Percentiles rank a stretch among this genome's conserved stretches.
phyloP scores from a whole-genome alignment of 2,113 vertebrate species.

The Manacus vitellinus region DNA sequence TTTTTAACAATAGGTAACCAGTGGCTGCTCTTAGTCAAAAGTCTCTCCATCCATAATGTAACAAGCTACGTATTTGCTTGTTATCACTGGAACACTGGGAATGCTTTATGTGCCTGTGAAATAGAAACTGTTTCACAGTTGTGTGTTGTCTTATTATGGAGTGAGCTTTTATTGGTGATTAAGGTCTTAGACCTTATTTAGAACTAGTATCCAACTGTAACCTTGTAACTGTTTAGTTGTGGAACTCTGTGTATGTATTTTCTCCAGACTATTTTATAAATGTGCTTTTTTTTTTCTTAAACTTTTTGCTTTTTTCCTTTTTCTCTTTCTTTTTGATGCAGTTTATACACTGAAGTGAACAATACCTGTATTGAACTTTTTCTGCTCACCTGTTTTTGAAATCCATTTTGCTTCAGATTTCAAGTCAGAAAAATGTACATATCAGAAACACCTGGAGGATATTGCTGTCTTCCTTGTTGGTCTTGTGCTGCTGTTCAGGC shows the following conservation, averaged over 20 bases:
- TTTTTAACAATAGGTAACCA: neutral
- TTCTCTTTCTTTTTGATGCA: neutral
- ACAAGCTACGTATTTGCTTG: neutral
- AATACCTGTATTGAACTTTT: neutral
- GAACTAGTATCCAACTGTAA: neutral
- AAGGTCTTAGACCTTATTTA: neutral
- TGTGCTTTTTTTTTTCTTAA: neutral
- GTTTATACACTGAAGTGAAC: neutral
- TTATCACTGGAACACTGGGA: neutral
- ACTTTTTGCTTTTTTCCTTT: neutral
- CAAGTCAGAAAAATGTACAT: neutral
- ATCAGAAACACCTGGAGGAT: neutral
- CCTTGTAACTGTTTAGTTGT: neutral
- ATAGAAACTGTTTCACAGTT: neutral
- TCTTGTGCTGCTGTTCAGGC: neutral
- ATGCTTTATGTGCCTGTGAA: neutral
- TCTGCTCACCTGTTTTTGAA: neutral
- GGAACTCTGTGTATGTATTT: neutral
- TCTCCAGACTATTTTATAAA: neutral
- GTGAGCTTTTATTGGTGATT: neutral
- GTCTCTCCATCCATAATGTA: rapidly evolving
- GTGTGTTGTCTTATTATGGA: neutral
- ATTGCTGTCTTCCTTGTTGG: neutral
- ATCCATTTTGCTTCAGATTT: neutral
- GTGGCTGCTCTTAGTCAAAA: neutral